These are phyloP conservation scores for Pseudochirops corinnae DNA, from an alignment of 2,797 vertebrate genomes.

Conservation along the genomic window DNA sequence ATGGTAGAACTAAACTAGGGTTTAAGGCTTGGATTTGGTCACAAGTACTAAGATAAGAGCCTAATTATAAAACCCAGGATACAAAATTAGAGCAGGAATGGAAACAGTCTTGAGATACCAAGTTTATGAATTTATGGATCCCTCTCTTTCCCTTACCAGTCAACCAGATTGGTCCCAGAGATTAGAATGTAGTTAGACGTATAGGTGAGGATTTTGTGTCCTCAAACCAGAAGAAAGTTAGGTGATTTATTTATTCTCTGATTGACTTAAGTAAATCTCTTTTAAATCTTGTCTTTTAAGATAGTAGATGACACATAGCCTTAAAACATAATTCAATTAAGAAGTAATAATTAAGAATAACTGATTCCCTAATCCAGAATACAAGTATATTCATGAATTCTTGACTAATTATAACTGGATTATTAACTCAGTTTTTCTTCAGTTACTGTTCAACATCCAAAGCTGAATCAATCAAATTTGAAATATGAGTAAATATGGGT, in stretches of 20 bases:
- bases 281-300: background rate
- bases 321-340: background rate
- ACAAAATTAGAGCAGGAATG: background rate
- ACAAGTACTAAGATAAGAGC: background rate
- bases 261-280: background rate
- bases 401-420: background rate
- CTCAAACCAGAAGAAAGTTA: background rate
- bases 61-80: background rate
- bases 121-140: background rate
- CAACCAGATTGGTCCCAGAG: background rate
- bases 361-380: background rate
- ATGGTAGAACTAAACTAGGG: background rate
- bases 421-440: background rate
- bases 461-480: background rate
- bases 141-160: background rate
- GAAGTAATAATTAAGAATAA: background rate
- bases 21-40: background rate
- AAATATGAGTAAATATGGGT: background rate
- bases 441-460: background rate
- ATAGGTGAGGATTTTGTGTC: background rate
- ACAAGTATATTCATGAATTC: background rate
- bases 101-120: background rate
- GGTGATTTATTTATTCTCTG: background rate
- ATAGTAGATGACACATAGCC: background rate
- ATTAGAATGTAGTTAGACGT: background rate